Base-by-base conservation (phyloP, 2,113 vertebrate species). In the Tenebrosternarchus preto region DNA sequence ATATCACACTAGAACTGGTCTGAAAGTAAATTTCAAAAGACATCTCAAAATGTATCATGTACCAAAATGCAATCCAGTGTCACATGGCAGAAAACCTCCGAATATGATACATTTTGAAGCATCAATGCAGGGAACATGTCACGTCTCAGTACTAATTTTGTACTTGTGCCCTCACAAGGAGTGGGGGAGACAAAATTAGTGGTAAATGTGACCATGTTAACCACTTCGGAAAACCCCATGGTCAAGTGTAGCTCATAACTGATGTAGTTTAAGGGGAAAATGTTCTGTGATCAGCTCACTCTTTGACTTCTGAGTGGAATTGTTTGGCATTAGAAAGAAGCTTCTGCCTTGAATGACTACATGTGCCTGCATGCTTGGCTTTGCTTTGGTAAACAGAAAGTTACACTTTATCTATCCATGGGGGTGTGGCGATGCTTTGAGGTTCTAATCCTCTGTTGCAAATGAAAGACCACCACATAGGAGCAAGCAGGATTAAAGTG, bases 401-500 rank as follows among this genome's bases (percentile, higher is more conserved):
- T 88, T 93, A 90, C 92, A 93, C 90, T 92, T 92, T 87, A 87
- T 84, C 84, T 82, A 88, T 94, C 94, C 96, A 97, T 96, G 96
- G 96, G 94, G 92, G 94, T 87, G 94, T 87, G 76, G 87, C 86
- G 96, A 97, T 97, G 96, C 97, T 94, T 91, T 86, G 89, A 83
- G 87, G 90, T 90, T 87, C 79, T 43, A 82, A 90, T 88, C 91
- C 88, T 90, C 91, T 89, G 91, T 90, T 95, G 94, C 92, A 93
- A 92, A 96, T 94, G 86, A 92, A 91, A 91, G 91, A 86, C 73
- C 80, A 87, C 86, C 89, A 91, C 89, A 91, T 92, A 89, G 91
- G 94, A 94, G 94, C 95, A 96, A 96, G 95, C 95, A 93, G 95
- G 95, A 93, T 83, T 95, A 95, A 95, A 99, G 96, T 96, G 94